Base-by-base conservation (phyloP, 2,797 vertebrate species). In the Semotilus atromaculatus region DNA sequence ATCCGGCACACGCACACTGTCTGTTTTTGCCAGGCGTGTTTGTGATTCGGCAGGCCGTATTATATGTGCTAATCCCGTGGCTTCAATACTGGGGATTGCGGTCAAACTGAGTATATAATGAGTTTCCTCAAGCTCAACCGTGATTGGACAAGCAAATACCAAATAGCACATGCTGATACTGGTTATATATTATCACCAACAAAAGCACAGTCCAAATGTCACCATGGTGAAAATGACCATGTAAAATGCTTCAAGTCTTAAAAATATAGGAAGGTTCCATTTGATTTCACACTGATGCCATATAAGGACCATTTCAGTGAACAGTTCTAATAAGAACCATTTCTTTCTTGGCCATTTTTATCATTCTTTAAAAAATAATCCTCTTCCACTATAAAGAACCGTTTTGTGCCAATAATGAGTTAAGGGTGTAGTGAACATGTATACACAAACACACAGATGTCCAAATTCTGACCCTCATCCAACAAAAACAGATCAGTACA, bases 51-150 rank as follows among this genome's bases (percentile, higher is more conserved):
- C 34, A 75, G 66, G 67, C 68, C 13, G 48, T 80, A 71, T 77
- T 83, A 79, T 67, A 64, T 53, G 62, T 73, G 55, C n/a, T 72
- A 71, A 78, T 82, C 64, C 74, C 13, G 23, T n/a, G 66, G 75
- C 67, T 75, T 77, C 60, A 78, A 75, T 48, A 72, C 29, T 74
- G 21, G 21, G 36, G 67, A 83, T 34, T 80, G 43, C 68, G 53
- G 51, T 31, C 26, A 6, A 64, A 64, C 53, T n/a, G 31, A 36
- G 58, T 36, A 53, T 73, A 43, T 82, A 82, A 81, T 73, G 58
- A 83, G 26, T 84, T 86, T 83, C 55, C 48, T 16, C 75, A 80
- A 55, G 43, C 40, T 70, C 64, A 81, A 68, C 74, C 72, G 36
- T 29, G 79, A 71, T 53, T 40, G 51, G 80, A 66, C 2, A 1